Evolutionary conservation across 2,888 invertebrate species (phyloP), one percentile per base, ranked within the genome.

Genomic region (Druceiella hillmani): DNA sequence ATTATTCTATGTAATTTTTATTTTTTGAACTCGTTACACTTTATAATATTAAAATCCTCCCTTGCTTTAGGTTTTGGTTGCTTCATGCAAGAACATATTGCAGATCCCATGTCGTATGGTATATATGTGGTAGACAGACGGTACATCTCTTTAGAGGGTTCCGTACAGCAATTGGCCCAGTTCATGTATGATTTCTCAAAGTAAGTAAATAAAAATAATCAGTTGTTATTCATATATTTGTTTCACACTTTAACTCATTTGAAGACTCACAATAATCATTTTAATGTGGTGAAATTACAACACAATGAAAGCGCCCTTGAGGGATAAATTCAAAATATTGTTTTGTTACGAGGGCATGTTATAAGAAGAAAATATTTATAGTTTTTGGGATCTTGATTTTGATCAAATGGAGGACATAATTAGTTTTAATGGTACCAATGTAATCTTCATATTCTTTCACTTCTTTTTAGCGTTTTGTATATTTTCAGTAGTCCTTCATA

Each of bases 71-170:
- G 93, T 25, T 98, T 98, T 62, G 98, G 98, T 2, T 97, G 97
- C 59, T 98, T 98, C 66, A 97, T 98, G 93, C 83, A 92, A 52
- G 94, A 99, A 51, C 94, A 98, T 59, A 88, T 99, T 40, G 87
- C 92, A 0, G 98, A 99, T 61, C 98, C 98, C 0, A 87, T 89
- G 80, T 93, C 93, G 2, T 99, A 99, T 59, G 99, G 98, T 30
- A 97, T 99, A 51, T 99, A 98, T 66, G 91, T 99, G 26, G 92
- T 99, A 12, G 99, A 99, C 63, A 75, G 99, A 9, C 76, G 95
- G 36, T 87, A 81, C 61, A 93, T 94, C 50, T 83, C 83, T 3
- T 63, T 94, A 1, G 95, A 99, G 59, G 88, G 87, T 32, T 89
- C 91, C 17, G 85, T 97, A 2, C 87, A 90, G 49, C 94, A 98